Base-by-base conservation (phyloP, 2,888 invertebrate species). In the Pseudococcus longispinus region DNA sequence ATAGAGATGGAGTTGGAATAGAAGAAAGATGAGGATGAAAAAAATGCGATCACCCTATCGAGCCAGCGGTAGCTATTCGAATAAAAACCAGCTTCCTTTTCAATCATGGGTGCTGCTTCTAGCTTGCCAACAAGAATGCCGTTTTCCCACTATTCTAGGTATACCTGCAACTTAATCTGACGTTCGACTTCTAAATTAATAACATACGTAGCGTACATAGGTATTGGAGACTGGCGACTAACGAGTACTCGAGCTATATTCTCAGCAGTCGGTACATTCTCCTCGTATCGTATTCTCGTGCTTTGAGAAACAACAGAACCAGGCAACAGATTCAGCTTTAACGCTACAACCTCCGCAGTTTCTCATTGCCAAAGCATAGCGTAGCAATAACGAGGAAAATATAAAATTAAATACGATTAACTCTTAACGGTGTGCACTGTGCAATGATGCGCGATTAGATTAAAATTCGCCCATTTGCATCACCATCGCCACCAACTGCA, bases 131-230 rank as follows among this genome's bases (percentile, higher is more conserved):
- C 84, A 55, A 29, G 84, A 84, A 84, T 84, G 84, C 60, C 60
- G 84, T 84, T 84, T 84, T 84, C 84, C 84, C 84, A 84, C 60
- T 55, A 84, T 84, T 60, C 60, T 55, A 23, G 9, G 15, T 26
- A 60, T 84, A 84, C 55, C 84, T 84, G 84, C 55, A 55, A 84
- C 84, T 84, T 60, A 84, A 55, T 84, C 84, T 55, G 60, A 32
- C 60, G 84, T 84, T 84, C 55, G n/a, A 84, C 84, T 84, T 84
- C 32, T 55, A 84, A 84, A 84, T 84, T 84, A 84, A 51, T 51
- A 84, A 84, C 84, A 55, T 83, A 83, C 84, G 37, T 29, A 23
- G 46, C 18, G n/a, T 42, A 60, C 23, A 23, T 60, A 60, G 11
- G 11, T 60, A 23, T 13, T 60, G 20, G 23, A 60, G 60, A 60